Conservation (phyloP, 2,888 invertebrate species). For the Drosophila birchii region DNA sequence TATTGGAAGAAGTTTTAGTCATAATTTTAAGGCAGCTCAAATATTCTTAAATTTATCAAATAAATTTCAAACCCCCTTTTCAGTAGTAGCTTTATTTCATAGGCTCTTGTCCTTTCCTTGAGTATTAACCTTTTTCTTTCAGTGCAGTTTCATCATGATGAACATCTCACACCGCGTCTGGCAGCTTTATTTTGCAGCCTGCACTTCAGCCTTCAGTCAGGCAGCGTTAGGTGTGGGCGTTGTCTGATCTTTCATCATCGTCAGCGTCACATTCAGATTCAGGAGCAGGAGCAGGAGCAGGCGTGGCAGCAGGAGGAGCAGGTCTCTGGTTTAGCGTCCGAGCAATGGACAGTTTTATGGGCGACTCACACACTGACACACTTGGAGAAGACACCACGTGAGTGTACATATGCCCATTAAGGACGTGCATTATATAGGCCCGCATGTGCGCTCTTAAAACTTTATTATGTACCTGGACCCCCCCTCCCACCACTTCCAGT, state of each 20-base stretch:
- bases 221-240: conserved; percentile 58
- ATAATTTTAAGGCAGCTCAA: no score
- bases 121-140: neutral
- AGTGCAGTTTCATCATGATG: conserved; percentile 30
- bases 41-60: no score
- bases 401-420: conserved; percentile 24
- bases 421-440: conserved; percentile 43
- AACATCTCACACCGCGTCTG: conserved; percentile 40
- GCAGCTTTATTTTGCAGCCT: conserved; percentile 57
- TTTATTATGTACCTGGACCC: conserved; percentile 49
- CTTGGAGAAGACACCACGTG: neutral
- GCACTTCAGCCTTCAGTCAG: conserved; percentile 56
- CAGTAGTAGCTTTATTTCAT: neutral
- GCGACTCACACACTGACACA: conserved; percentile 24
- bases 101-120: no score
- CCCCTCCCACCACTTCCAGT: neutral
- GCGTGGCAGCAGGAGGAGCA: conserved; percentile 1
- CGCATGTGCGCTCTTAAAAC: conserved; percentile 52
- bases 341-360: conserved; percentile 59
- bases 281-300: conserved; percentile 5
- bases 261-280: conserved; percentile 43
- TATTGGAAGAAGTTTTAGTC: no score
- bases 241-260: conserved; percentile 77
- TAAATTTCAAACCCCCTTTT: no score
- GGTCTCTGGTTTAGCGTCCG: conserved; percentile 41